Conservation (phyloP, 2,797 vertebrate genomes). For the Clarias fuscus region DNA sequence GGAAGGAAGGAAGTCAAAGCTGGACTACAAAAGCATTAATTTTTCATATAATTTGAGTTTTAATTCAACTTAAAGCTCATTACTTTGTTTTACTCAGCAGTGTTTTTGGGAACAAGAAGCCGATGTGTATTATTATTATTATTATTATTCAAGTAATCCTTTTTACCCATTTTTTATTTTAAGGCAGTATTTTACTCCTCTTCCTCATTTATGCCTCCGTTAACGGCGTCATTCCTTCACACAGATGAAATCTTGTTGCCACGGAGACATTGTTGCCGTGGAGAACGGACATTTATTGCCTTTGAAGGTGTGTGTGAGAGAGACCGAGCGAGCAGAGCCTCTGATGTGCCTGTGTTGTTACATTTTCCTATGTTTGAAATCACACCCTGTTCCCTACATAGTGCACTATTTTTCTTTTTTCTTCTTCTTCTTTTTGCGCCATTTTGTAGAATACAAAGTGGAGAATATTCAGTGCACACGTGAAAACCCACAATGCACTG, state of each 20-base stretch:
- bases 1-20: constrained; percentile 57
- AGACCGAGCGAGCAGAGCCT: constrained; percentile 58
- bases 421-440: background rate
- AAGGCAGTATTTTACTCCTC: constrained; percentile 74
- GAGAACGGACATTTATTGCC: constrained; percentile 78
- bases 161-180: constrained; percentile 69
- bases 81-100: constrained; percentile 57
- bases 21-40: constrained; percentile 17
- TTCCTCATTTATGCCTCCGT: constrained; percentile 52
- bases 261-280: constrained; percentile 81
- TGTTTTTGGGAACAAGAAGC: constrained; percentile 58
- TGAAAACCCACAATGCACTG: constrained; percentile 9
- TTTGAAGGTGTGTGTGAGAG: constrained; percentile 66
- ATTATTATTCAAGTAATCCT: constrained; percentile 65
- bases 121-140: constrained; percentile 23
- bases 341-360: constrained; percentile 76
- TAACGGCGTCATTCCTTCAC: constrained; percentile 63
- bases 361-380: constrained; percentile 63
- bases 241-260: constrained; percentile 75
- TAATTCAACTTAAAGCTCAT: constrained; percentile 58
- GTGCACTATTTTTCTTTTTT: background rate
- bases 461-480: background rate
- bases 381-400: background rate
- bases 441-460: constrained; percentile 6
- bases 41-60: constrained; percentile 61